Evolutionary conservation across 35 echinoderm and acorn worm genomes (phyloP), one percentile per base, ranked within the genome.

Genomic region (Ptychodera flava): DNA sequence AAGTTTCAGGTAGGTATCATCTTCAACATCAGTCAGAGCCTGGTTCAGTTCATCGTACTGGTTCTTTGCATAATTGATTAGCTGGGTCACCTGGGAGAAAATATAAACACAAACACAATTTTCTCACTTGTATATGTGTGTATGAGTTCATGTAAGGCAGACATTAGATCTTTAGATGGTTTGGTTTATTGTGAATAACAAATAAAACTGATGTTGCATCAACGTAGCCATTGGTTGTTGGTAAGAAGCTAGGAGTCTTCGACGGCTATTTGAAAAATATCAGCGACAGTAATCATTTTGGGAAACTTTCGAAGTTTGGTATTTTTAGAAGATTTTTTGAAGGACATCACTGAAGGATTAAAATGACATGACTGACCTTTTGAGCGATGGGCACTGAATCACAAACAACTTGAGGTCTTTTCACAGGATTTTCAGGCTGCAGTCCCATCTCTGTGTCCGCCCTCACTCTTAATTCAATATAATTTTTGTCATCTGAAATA

Each of bases 31-130:
- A 38, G 86, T 29, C 16, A 97, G 89, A 76, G 91, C 89, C 37
- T 94, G 92, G 28, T 97, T 94, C 28, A 97, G 79, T 79, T 97
- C 95, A 76, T 97, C 95, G 86, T 86, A 97, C 35, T 92, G 92
- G 76, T 89, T 92, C 83, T 97, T 97, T 80, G 95, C 95, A 88
- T 97, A 97, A 85, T 97, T 97, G 79, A 97, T 97, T 78, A 92
- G 92, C 28, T 93, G 92, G 16, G 92, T 87, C 0, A 97, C 95
- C 95, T 97, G 81, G 1, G 52, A 35, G 38, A 89, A 0, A 15
- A 76, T 16, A 33, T 1, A 1, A 28, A 31, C 78, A 79, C 29
- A 10, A 1, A 1, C 29, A 28, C 1, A 6, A 28, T 79, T 79
- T 1, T 79, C 32, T 6, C 32, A 79, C 29, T 1, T 1, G 1